These are phyloP conservation scores for Zaprionus ghesquierei DNA, from an alignment of 1,140 invertebrate genomes.

Conservation along the genomic window DNA sequence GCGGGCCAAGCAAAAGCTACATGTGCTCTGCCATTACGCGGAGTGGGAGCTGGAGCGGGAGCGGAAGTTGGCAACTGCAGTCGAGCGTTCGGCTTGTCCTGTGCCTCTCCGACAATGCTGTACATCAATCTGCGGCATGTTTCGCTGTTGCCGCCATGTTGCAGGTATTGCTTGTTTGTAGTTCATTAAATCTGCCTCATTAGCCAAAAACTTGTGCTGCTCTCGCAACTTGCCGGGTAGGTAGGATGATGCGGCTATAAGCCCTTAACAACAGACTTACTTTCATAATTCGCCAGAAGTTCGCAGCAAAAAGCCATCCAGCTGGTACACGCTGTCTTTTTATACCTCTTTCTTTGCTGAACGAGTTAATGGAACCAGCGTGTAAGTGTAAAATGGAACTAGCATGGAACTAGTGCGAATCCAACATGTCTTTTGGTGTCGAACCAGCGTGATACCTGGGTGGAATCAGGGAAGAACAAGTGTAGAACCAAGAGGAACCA, in stretches of 20 bases:
- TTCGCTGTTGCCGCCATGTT: constrained; percentile 20
- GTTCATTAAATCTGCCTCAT: constrained; percentile 71
- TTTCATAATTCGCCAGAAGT: background rate
- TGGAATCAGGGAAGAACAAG: no score
- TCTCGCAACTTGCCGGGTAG: background rate
- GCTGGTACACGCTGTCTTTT: no score
- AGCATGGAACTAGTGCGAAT: no score
- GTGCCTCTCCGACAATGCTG: constrained; percentile 7
- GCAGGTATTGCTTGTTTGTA: constrained; percentile 59
- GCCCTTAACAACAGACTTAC: constrained; percentile 25
- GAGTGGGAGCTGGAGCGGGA: background rate
- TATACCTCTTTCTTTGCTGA: no score
- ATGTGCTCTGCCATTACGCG: constrained; percentile 9
- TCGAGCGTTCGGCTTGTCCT: background rate
- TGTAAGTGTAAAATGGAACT: no score
- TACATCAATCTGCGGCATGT: constrained; percentile 50
- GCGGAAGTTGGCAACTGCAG: background rate
- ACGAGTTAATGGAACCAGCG: no score
- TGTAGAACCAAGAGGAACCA: no score
- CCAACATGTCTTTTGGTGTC: no score
- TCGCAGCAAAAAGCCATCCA: background rate
- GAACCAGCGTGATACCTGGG: no score
- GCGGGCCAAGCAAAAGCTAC: constrained; percentile 36
- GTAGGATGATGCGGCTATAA: constrained; percentile 12
- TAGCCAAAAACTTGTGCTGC: constrained; percentile 53